Conservation (phyloP, 2,888 invertebrate species). For the Scrobipalpa costella region DNA sequence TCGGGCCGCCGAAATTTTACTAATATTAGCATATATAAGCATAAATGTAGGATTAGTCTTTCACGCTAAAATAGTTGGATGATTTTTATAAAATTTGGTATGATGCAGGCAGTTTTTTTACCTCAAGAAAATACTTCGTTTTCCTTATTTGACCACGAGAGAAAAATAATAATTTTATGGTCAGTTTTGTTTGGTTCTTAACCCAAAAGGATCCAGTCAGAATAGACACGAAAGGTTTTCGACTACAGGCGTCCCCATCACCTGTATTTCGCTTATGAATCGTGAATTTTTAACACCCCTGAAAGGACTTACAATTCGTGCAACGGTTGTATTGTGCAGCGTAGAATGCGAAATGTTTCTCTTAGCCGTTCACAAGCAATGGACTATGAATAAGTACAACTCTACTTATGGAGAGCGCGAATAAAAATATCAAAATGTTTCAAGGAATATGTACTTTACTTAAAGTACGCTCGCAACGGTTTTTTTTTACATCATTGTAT, state of each 20-base stretch:
- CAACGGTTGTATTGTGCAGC: conserved; percentile 36
- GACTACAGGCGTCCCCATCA: conserved; percentile 39
- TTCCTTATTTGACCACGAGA: too few relatives aligned
- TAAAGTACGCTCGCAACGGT: neutral
- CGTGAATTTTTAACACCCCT: conserved; percentile 69
- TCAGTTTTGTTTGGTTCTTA: neutral
- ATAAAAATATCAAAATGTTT: too few relatives aligned
- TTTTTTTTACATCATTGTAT: neutral
- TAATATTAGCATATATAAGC: too few relatives aligned
- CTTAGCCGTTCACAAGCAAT: conserved; percentile 24
- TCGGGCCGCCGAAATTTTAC: neutral
- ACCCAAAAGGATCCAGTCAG: neutral
- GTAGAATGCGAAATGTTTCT: conserved; percentile 25
- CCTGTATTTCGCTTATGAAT: conserved; percentile 62
- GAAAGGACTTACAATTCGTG: conserved; percentile 54
- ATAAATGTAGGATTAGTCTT: too few relatives aligned
- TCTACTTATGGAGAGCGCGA: conserved; percentile 8
- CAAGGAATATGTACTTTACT: conserved; percentile 10
- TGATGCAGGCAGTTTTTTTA: too few relatives aligned
- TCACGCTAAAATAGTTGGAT: too few relatives aligned
- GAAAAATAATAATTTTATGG: neutral
- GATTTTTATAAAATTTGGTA: too few relatives aligned
- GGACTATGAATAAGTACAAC: conserved; percentile 23
- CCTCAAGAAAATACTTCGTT: too few relatives aligned
- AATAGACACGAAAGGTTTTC: conserved; percentile 31